Conservation (phyloP, 2,888 invertebrate species). For the Cephalotes varians region DNA sequence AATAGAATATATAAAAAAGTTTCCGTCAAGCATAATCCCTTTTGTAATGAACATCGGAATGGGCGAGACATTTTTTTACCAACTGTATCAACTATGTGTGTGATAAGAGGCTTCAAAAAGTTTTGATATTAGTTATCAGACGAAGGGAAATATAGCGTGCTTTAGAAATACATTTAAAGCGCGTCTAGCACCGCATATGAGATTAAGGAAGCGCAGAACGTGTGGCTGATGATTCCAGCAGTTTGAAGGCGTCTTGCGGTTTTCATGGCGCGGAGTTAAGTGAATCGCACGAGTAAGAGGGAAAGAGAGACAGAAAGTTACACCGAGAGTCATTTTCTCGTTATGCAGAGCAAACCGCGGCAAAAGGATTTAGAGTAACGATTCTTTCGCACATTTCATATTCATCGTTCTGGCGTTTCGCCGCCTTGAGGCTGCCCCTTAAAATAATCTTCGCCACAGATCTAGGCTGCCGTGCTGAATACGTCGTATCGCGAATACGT, state of each 20-base stretch:
- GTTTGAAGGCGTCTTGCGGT: slow-evolving; percentile 57
- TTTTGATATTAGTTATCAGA: background rate
- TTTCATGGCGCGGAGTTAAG: slow-evolving; percentile 54
- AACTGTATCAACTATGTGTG: background rate
- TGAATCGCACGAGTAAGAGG: slow-evolving; percentile 51
- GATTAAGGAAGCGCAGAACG: background rate
- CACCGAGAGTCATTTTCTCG: slow-evolving; percentile 63
- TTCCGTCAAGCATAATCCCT: background rate
- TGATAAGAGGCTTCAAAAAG: too few species aligned
- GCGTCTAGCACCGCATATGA: background rate
- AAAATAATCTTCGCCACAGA: slow-evolving; percentile 45
- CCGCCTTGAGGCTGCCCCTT: slow-evolving; percentile 46
- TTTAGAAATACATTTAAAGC: background rate
- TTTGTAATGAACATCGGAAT: background rate
- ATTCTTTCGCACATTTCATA: slow-evolving; percentile 59
- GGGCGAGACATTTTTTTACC: background rate
- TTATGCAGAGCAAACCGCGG: slow-evolving; percentile 48
- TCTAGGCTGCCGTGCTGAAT: slow-evolving; percentile 45
- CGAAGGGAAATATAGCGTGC: background rate
- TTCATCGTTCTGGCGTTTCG: slow-evolving; percentile 38
- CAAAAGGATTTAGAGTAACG: slow-evolving; percentile 58
- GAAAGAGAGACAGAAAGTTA: slow-evolving; percentile 6
- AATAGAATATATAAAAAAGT: background rate
- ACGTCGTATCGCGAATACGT: slow-evolving; percentile 46
- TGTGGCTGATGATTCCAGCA: slow-evolving; percentile 57